These are phyloP conservation scores for Pyxicephalus adspersus DNA, from an alignment of 2,113 vertebrate species.

Conservation along the genomic window DNA sequence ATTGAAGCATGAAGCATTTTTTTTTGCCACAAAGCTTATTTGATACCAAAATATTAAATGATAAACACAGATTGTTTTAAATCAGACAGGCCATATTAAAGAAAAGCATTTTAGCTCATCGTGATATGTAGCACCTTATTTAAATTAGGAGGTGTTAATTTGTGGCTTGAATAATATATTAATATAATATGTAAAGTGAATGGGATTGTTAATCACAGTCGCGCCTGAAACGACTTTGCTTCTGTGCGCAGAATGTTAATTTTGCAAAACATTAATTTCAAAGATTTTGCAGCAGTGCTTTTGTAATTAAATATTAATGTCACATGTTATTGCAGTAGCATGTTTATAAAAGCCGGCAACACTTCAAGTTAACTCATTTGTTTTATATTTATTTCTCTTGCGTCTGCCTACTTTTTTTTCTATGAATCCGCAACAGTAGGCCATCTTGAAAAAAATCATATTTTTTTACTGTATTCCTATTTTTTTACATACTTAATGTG, in stretches of 20 bases:
- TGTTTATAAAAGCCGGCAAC: constrained; percentile 88
- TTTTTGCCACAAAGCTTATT: constrained; percentile 74
- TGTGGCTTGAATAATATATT: constrained; percentile 91
- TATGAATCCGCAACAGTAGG: constrained; percentile 82
- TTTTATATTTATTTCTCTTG: constrained; percentile 87
- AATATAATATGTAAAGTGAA: constrained; percentile 91
- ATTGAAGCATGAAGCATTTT: constrained; percentile 78
- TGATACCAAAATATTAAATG: constrained; percentile 87
- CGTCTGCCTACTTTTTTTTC: constrained; percentile 82
- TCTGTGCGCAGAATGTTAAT: constrained; percentile 90
- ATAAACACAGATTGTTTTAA: constrained; percentile 86
- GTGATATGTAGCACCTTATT: constrained; percentile 87
- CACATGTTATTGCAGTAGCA: constrained; percentile 90
- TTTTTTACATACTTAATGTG: constrained; percentile 86
- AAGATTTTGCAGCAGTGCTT: constrained; percentile 90
- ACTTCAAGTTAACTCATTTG: constrained; percentile 88
- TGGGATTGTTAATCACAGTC: constrained; percentile 91
- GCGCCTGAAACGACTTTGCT: constrained; percentile 88
- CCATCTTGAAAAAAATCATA: constrained; percentile 83
- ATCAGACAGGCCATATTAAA: constrained; percentile 85
- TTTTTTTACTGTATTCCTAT: constrained; percentile 85
- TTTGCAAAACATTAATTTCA: constrained; percentile 91
- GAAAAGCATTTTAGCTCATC: constrained; percentile 86
- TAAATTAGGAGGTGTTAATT: constrained; percentile 90
- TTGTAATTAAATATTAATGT: constrained; percentile 92